Base-by-base conservation (phyloP, 2,888 invertebrate genomes). In the Liodrosophila aerea region DNA sequence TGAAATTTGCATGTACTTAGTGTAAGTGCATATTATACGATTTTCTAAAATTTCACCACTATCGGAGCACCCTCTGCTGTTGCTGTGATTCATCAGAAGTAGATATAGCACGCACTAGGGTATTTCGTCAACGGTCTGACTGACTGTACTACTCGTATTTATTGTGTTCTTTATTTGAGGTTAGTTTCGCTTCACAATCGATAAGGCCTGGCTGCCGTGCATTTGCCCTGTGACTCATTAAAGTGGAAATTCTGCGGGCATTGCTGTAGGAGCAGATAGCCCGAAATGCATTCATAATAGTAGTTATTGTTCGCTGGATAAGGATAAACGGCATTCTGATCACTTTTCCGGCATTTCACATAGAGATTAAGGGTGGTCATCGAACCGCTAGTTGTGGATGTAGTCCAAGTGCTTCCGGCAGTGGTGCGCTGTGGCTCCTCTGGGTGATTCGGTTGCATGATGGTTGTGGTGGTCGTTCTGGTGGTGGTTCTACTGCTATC, bases 171-270 rank as follows among this genome's bases (percentile, higher is more conserved):
- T 22, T 22, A 22, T 22, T 22, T 22, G 22, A 34, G 18, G 9
- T 50, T 33, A 12, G 31, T 31, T 1, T 11, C 8, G 27, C 9
- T 41, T 53, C 73, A 75, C 63, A 69, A 59, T 15, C 56, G 77
- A 74, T 78, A 74, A 61, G 69, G 58, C 33, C 58, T 58, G 12
- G 37, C 41, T 36, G 67, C 56, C 49, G 64, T 67, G 73, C 83
- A 83, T 39, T 52, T 54, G 9, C 64, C 45, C 39, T 51, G 59
- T 11, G 51, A 16, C 11, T 51, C 56, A 50, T 86, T 75, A 39
- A 82, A 88, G 18, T 72, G 45, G 52, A 80, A 83, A 41, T 77
- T 64, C 52, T 85, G 87, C 12, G 88, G 87, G 74, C 88, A 88
- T 40, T 88, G 85, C 49, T 88, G 88, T 7, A 88, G 50, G 4